Percentiles rank a stretch among this genome's conserved stretches.
phyloP scores from a whole-genome alignment of 2,888 invertebrate species.

The Miltochrista miniata region DNA sequence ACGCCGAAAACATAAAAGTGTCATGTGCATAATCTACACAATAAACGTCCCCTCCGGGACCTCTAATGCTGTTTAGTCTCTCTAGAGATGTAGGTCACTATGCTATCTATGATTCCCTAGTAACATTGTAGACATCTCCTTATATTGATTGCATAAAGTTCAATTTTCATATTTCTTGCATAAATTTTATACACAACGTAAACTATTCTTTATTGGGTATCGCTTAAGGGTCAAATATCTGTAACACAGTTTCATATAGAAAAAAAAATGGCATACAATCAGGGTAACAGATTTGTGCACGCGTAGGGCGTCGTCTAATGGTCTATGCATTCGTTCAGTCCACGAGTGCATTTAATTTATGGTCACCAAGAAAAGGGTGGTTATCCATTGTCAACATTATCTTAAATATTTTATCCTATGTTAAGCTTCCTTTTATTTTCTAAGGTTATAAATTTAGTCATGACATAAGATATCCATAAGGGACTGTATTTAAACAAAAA shows the following conservation, averaged over 20 bases:
- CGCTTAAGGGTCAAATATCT: constrained; percentile 16
- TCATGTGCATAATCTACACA: constrained; percentile 80
- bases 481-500: constrained; percentile 38
- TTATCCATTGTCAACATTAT: constrained; percentile 75
- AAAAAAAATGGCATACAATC: constrained; percentile 8
- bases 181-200: constrained; percentile 13
- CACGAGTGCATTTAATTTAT: constrained; percentile 74
- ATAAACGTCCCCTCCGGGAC: constrained; percentile 79
- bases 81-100: constrained; percentile 80
- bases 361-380: constrained; percentile 64
- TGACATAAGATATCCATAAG: constrained; percentile 46
- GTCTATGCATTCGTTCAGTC: constrained; percentile 67
- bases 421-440: constrained; percentile 63
- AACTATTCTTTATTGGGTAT: constrained; percentile 13
- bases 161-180: constrained; percentile 36
- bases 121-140: constrained; percentile 44
- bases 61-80: constrained; percentile 70
- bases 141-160: constrained; percentile 44
- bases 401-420: constrained; percentile 75
- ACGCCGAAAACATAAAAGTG: constrained; percentile 80
- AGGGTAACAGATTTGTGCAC: constrained; percentile 51
- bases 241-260: not conserved
- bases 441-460: constrained; percentile 58
- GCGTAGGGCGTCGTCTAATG: constrained; percentile 70
- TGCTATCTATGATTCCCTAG: constrained; percentile 53